Evolutionary conservation across 1,140 invertebrate species (phyloP).

Genomic region (Mya arenaria): DNA sequence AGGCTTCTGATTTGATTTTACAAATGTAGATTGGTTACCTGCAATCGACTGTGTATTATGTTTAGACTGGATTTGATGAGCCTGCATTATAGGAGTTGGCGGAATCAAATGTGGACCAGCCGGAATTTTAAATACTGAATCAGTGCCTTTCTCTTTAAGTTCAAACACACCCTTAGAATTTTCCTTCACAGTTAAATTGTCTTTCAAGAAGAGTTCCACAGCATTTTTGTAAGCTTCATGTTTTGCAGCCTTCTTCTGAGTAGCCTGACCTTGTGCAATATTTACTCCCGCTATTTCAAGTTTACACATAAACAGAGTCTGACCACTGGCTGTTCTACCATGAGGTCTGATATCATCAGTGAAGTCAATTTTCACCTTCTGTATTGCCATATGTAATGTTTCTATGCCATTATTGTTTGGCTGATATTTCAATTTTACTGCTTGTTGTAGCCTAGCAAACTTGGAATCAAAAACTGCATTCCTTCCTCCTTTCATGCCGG

Average conservation of each 20-base stretch:
- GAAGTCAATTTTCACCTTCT: constrained; percentile 58
- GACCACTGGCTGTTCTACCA: constrained; percentile 12
- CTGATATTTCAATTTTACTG: neutral
- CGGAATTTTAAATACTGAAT: constrained; percentile 32
- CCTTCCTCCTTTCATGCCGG: constrained; percentile 20
- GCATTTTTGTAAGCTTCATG: constrained; percentile 69
- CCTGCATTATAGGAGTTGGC: too few relatives aligned
- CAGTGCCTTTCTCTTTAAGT: constrained; percentile 58
- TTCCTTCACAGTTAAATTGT: constrained; percentile 59
- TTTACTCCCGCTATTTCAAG: constrained; percentile 61
- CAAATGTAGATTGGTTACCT: too few relatives aligned
- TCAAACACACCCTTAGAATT: constrained; percentile 49
- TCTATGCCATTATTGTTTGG: constrained; percentile 50
- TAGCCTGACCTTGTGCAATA: constrained; percentile 55
- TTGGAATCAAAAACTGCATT: constrained; percentile 21
- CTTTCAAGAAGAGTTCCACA: constrained; percentile 60
- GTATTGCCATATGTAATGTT: constrained; percentile 58
- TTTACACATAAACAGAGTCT: constrained; percentile 58
- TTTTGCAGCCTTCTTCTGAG: constrained; percentile 69
- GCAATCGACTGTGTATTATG: too few relatives aligned
- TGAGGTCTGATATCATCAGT: constrained; percentile 16
- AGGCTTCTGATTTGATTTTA: too few relatives aligned
- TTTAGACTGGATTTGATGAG: too few relatives aligned
- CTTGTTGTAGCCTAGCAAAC: constrained; percentile 22
- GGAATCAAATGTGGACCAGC: too few relatives aligned